Conservation (phyloP, 1,140 invertebrate genomes). For the Rhopalosiphum padi region DNA sequence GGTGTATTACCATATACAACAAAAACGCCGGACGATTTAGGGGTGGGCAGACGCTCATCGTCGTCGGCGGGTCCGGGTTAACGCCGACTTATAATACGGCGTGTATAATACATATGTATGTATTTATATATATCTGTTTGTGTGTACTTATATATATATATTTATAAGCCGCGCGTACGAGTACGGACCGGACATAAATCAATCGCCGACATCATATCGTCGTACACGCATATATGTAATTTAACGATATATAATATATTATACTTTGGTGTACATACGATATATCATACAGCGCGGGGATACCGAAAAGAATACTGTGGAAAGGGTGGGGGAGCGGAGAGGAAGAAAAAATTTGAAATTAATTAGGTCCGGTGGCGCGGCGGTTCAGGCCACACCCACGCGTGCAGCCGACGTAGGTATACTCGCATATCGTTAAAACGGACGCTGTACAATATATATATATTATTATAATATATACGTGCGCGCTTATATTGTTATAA, state of each 20-base stretch:
- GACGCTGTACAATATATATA: neutral
- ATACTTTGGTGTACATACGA: neutral
- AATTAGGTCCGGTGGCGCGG: conserved; percentile 28
- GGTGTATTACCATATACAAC: neutral
- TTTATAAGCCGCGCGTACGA: neutral
- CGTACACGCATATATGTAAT: neutral
- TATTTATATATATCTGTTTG: no score
- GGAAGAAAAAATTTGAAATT: conserved; percentile 16
- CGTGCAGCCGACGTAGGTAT: neutral
- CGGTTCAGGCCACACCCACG: conserved; percentile 30
- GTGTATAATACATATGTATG: neutral
- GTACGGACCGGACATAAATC: conserved; percentile 12
- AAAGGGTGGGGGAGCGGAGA: no score
- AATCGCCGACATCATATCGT: neutral
- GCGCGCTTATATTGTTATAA: neutral
- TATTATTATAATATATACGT: neutral
- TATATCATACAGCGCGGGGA: neutral
- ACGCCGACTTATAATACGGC: neutral
- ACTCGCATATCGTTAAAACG: conserved; percentile 6
- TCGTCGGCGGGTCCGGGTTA: neutral
- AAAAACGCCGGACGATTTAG: neutral
- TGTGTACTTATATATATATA: neutral
- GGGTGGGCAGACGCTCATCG: neutral
- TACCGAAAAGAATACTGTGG: neutral
- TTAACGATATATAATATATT: conserved; percentile 13